phyloP scores from a whole-genome alignment of 2,797 vertebrate genomes.

The Pelodytes ibericus region DNA sequence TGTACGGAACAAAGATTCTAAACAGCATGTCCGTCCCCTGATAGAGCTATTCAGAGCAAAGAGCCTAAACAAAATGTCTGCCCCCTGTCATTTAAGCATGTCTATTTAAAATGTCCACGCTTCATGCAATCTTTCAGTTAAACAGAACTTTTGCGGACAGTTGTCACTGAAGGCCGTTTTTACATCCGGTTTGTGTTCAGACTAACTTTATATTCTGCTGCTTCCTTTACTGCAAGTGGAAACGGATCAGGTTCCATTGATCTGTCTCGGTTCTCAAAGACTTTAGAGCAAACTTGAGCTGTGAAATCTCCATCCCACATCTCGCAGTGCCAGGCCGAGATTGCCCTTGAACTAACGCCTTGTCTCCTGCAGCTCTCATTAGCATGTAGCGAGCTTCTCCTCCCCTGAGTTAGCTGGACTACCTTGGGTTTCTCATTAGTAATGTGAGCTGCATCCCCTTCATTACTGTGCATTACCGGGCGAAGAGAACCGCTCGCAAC shows the following conservation, averaged over 20 bases:
- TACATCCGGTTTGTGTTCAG: too few species aligned
- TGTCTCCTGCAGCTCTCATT: conserved; percentile 47
- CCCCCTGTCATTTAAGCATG: too few species aligned
- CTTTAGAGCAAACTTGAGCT: conserved; percentile 31
- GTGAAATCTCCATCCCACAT: conserved; percentile 33
- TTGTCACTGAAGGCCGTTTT: too few species aligned
- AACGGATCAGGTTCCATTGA: conserved; percentile 33
- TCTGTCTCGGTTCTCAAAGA: conserved; percentile 22
- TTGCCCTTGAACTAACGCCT: conserved; percentile 31
- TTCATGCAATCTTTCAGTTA: too few species aligned
- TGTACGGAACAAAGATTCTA: too few species aligned
- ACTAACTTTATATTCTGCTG: too few species aligned
- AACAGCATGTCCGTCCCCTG: too few species aligned
- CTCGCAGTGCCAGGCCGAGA: conserved; percentile 37
- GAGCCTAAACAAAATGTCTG: too few species aligned
- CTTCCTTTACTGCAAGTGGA: too few species aligned
- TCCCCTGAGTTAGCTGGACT: conserved; percentile 24
- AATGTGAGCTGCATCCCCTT: conserved; percentile 29
- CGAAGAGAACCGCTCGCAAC: not conserved
- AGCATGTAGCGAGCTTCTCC: conserved; percentile 39
- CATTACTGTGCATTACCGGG: conserved; percentile 3
- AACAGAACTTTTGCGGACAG: too few species aligned
- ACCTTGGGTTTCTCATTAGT: conserved; percentile 44
- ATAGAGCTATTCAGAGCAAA: too few species aligned
- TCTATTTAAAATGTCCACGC: too few species aligned